Base-by-base conservation (phyloP, 2,888 invertebrate species). In the Petrolisthes manimaculis region DNA sequence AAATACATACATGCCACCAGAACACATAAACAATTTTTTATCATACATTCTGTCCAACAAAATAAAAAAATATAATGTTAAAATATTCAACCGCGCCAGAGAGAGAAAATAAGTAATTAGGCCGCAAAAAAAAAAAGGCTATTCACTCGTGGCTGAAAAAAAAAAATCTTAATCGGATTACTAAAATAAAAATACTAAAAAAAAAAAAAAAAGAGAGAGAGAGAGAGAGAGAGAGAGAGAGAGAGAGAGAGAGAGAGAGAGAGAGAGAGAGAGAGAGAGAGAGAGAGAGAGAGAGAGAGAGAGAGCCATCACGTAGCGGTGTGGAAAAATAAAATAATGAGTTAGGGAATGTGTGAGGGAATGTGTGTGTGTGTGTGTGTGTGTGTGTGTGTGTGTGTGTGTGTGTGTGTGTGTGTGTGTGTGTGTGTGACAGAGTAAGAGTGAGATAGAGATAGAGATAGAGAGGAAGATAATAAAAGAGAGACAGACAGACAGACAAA, bases 321-420 rank as follows among this genome's bases (percentile, higher is more conserved):
- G 75, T 8, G 4, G 21, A 51, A 51, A 78, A n/a, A 78, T 12
- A 12, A 78, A 37, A 14, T 5, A 18, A 80, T 14, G 3, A 14
- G 37, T 79, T 14, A 14, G 12, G 18, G 53, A 8, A 51, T 79
- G 37, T 3, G 51, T 79, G 12, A 14, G 37, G 9, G 12, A 37
- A 51, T 79, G 37, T 9, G 37, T 75, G 37, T 75, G 61, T 61
- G 61, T 61, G 61, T 61, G 61, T 18, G 79, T 53, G 79, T 53
- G 79, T 53, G 79, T 53, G n/a, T 51, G 79, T 53, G 53, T 79
- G 24, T n/a, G 56, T 14, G 82, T 37, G 82, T 37, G 82, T 18
- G 24, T 37, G 67, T 21, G 67, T 6, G 24, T 14, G 21, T 14
- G 37, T 18, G 24, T 14, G 67, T 5, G 9, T 6, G 82, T 14